These are phyloP conservation scores for Holothuria glaberrima DNA, from an alignment of 35 echinoderm and acorn worm genomes.

Conservation along the genomic window DNA sequence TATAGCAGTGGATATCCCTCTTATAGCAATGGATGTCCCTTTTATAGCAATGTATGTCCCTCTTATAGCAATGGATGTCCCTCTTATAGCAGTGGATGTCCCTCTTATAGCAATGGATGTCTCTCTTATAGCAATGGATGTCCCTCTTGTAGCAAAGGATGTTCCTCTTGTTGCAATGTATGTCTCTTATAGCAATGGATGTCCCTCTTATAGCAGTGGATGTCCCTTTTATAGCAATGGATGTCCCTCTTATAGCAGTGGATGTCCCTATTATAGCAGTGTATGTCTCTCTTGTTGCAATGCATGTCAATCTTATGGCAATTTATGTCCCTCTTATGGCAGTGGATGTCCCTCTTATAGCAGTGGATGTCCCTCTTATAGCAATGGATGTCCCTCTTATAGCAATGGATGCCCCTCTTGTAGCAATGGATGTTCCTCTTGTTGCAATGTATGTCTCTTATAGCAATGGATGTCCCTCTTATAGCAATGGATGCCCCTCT, in stretches of 20 bases:
- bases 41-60: constrained; percentile 20
- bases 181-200: too few relatives aligned
- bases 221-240: too few relatives aligned
- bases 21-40: too few relatives aligned
- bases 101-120: neutral
- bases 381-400: neutral
- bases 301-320: neutral
- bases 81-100: neutral
- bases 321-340: too few relatives aligned
- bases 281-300: too few relatives aligned
- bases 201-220: neutral
- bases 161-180: too few relatives aligned
- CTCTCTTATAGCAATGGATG: neutral
- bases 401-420: too few relatives aligned
- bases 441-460: constrained; percentile 44
- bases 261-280: too few relatives aligned
- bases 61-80: too few relatives aligned
- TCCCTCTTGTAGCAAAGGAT: neutral
- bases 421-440: too few relatives aligned
- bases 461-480: too few relatives aligned
- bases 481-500: neutral
- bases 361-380: too few relatives aligned
- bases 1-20: neutral
- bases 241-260: neutral
- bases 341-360: neutral